phyloP scores from a whole-genome alignment of 2,113 vertebrate species.

The Oreocharis arfaki region DNA sequence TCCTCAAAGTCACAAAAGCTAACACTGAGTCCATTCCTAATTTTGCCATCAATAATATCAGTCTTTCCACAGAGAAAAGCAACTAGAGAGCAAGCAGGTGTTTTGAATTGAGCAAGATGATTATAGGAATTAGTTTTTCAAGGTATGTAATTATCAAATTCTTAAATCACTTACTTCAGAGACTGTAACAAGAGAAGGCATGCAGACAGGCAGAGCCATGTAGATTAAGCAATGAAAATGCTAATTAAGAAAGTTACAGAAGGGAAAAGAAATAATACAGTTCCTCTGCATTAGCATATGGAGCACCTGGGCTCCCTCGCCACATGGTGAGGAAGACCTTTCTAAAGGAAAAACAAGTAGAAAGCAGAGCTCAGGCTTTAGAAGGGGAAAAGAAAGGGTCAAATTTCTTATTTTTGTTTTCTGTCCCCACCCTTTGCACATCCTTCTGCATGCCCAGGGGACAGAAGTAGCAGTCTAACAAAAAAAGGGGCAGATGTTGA shows the following conservation, averaged over 20 bases:
- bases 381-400: not conserved
- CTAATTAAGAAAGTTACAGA: not conserved
- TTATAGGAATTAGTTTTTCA: not conserved
- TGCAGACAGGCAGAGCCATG: not conserved
- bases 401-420: not conserved
- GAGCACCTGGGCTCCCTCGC: not conserved
- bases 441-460: not conserved
- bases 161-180: conserved; percentile 1
- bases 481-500: not conserved
- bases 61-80: not conserved
- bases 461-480: not conserved
- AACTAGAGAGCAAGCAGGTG: not conserved
- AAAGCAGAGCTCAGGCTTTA: not conserved
- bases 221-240: not conserved
- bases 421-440: not conserved
- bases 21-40: not conserved
- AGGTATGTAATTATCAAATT: conserved; percentile 12
- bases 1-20: not conserved
- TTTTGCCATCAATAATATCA: not conserved
- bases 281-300: not conserved
- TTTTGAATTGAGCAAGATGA: not conserved
- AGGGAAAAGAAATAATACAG: not conserved
- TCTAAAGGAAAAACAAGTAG: not conserved
- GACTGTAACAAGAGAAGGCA: conserved; percentile 8
- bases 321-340: not conserved